Evolutionary conservation across 2,797 vertebrate species (phyloP).

Genomic region (Oryzias sinensis): DNA sequence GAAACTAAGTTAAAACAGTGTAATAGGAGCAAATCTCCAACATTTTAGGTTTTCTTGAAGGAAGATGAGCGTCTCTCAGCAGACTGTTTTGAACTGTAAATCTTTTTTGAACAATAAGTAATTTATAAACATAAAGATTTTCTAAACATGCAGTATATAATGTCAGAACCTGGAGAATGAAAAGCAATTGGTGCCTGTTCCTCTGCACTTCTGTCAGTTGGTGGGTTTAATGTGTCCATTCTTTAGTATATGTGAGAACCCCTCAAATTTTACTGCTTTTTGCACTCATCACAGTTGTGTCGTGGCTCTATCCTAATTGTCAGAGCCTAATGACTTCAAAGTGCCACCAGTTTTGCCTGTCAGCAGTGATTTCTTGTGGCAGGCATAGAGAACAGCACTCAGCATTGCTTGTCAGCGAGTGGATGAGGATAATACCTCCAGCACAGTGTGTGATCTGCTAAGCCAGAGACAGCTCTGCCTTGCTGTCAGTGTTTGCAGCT

Average conservation of each 20-base stretch:
- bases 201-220: neutral
- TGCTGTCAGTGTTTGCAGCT: neutral
- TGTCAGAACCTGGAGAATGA: too few relatives aligned
- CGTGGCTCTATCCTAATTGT: neutral
- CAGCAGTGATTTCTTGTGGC: neutral
- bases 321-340: neutral
- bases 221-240: neutral
- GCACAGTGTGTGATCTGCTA: neutral
- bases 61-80: too few relatives aligned
- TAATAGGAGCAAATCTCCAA: too few relatives aligned
- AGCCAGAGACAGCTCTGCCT: neutral
- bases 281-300: neutral
- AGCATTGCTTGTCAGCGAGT: neutral
- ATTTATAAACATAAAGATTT: too few relatives aligned
- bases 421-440: neutral
- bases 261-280: neutral
- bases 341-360: neutral
- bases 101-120: too few relatives aligned
- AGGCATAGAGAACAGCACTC: neutral
- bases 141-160: too few relatives aligned
- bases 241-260: too few relatives aligned
- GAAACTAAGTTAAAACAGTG: too few relatives aligned
- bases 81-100: too few relatives aligned
- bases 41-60: too few relatives aligned
- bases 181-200: neutral